These are phyloP conservation scores for Oligia strigilis DNA, from an alignment of 2,888 invertebrate species.

Conservation along the genomic window DNA sequence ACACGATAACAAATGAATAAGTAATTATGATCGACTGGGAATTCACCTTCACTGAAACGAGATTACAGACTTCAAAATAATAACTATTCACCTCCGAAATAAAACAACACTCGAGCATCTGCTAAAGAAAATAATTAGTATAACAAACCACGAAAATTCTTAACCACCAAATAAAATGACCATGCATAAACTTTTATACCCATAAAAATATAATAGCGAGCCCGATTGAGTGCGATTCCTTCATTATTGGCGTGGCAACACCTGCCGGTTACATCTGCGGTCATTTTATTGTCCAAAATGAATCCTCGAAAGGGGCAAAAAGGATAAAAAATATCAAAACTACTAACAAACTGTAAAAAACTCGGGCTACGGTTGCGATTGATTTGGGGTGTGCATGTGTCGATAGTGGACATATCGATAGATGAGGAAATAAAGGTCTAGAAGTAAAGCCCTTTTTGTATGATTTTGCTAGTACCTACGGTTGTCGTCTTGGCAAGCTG, in stretches of 20 bases:
- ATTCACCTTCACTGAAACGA: background rate
- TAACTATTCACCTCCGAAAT: slow-evolving; percentile 11
- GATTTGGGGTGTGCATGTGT: slow-evolving; percentile 49
- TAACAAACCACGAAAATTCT: slow-evolving; percentile 71
- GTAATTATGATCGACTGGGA: background rate
- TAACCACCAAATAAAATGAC: slow-evolving; percentile 69
- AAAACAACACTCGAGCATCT: slow-evolving; percentile 47
- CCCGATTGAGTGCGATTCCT: slow-evolving; percentile 55
- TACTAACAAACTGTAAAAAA: slow-evolving; percentile 68
- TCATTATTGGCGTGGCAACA: slow-evolving; percentile 71
- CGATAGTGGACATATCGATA: slow-evolving; percentile 39
- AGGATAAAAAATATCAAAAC: slow-evolving; percentile 71
- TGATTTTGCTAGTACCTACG: background rate
- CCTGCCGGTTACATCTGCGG: slow-evolving; percentile 86
- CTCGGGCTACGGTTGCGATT: slow-evolving; percentile 48
- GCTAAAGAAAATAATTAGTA: slow-evolving; percentile 68
- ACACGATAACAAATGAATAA: background rate
- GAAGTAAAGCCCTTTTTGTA: background rate
- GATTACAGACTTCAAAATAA: slow-evolving; percentile 7
- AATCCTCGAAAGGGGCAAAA: slow-evolving; percentile 74
- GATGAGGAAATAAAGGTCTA: background rate
- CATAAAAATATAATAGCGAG: slow-evolving; percentile 67
- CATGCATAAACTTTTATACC: slow-evolving; percentile 61
- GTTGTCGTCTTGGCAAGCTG: too few relatives aligned
- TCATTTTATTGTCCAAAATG: slow-evolving; percentile 82